These are phyloP conservation scores for Lanistes nyassanus DNA, from an alignment of 1,140 invertebrate genomes.

Conservation along the genomic window DNA sequence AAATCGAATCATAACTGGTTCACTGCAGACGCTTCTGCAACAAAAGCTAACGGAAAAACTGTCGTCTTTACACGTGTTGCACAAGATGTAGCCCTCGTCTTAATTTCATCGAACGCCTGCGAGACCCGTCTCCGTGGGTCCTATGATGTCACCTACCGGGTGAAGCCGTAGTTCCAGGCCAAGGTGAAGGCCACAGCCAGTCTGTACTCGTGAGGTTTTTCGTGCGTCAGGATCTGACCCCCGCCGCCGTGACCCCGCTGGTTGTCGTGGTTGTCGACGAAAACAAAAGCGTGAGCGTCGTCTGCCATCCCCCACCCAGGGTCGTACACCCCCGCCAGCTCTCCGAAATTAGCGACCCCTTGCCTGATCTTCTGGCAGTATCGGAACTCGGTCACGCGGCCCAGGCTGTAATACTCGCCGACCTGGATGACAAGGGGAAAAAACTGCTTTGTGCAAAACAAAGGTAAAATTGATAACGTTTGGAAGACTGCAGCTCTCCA, in stretches of 20 bases:
- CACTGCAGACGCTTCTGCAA: too few species aligned
- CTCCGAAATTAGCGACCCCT: conserved; percentile 38
- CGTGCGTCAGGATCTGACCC: conserved; percentile 39
- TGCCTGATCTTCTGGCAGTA: conserved; percentile 61
- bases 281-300: conserved; percentile 65
- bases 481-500: too few species aligned
- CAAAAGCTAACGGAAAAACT: too few species aligned
- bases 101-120: too few species aligned
- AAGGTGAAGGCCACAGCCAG: conserved; percentile 83
- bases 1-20: too few species aligned
- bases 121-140: too few species aligned
- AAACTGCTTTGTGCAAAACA: not conserved
- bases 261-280: conserved; percentile 70
- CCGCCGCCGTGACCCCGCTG: conserved; percentile 60
- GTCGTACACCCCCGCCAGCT: conserved; percentile 36
- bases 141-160: conserved; percentile 50
- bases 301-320: conserved; percentile 58
- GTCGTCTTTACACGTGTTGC: too few species aligned
- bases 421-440: not conserved
- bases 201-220: conserved; percentile 66
- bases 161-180: conserved; percentile 79
- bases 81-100: too few species aligned
- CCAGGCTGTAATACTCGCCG: conserved; percentile 67
- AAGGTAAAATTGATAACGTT: too few species aligned
- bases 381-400: conserved; percentile 81